A percentile compares a stretch with the other conserved stretches of the same genome.
These are phyloP conservation scores for Buceros bicornis DNA, from an alignment of 2,797 vertebrate genomes.

Conservation along the genomic window DNA sequence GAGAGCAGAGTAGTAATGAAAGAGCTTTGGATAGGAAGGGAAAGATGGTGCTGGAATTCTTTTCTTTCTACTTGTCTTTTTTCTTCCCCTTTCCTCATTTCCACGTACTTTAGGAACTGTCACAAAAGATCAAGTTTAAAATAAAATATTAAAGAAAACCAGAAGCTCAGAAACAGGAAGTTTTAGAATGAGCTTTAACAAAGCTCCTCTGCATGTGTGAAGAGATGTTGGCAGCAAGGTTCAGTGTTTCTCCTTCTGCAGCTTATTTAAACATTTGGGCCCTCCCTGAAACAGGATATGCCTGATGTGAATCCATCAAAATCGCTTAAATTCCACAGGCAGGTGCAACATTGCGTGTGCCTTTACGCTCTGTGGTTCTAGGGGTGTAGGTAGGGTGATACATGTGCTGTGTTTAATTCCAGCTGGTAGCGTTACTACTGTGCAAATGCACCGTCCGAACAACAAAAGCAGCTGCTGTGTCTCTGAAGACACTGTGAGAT, in stretches of 20 bases:
- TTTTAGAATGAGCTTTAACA: background rate
- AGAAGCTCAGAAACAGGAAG: background rate
- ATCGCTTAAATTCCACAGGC: background rate
- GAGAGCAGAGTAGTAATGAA: background rate
- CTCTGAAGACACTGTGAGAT: background rate
- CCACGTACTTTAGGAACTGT: background rate
- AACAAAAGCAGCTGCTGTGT: background rate
- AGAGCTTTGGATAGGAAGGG: background rate
- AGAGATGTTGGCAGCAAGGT: background rate
- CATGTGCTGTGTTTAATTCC: background rate
- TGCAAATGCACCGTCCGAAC: background rate
- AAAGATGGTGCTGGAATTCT: background rate
- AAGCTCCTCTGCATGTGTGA: background rate
- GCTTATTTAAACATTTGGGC: background rate
- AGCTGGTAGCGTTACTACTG: background rate
- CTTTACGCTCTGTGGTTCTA: background rate
- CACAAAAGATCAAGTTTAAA: background rate
- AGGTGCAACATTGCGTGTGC: background rate
- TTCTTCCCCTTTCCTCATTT: background rate
- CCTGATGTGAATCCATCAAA: too few relatives aligned
- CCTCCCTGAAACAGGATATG: background rate
- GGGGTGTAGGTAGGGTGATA: background rate
- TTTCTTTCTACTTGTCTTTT: background rate
- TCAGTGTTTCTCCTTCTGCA: background rate
- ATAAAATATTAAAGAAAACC: background rate